Percentiles rank a stretch among this genome's conserved stretches.
Evolutionary conservation across 2,113 vertebrate genomes (phyloP).

Genomic region (Empidonax traillii): DNA sequence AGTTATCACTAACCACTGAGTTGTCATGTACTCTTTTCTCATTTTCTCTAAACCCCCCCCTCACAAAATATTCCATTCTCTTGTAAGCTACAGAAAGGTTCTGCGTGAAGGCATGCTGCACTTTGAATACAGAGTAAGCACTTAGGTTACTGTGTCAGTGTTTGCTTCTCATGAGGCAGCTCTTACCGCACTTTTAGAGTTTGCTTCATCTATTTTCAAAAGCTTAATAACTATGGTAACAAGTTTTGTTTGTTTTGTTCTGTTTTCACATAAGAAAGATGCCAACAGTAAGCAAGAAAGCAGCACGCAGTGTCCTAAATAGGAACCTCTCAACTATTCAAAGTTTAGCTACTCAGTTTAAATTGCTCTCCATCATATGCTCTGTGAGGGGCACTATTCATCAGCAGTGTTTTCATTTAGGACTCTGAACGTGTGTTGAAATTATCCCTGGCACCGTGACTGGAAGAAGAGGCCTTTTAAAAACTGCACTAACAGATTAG

Average conservation of each 20-base stretch:
- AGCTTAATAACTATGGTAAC: neutral
- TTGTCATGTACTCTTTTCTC: neutral
- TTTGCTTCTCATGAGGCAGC: neutral
- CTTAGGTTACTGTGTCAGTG: neutral
- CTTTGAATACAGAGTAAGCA: neutral
- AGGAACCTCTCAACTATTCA: neutral
- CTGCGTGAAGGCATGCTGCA: neutral
- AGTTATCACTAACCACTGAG: neutral
- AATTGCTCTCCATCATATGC: neutral
- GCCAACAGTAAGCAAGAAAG: neutral
- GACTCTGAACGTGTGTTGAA: neutral
- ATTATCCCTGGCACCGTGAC: neutral
- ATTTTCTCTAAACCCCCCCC: neutral
- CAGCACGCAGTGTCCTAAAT: neutral
- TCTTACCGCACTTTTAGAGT: neutral
- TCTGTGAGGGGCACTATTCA: neutral
- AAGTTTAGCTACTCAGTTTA: neutral
- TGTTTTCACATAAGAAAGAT: neutral
- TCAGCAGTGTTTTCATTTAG: neutral
- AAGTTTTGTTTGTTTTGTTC: neutral
- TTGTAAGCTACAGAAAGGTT: neutral
- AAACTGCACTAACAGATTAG: neutral
- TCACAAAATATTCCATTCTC: neutral
- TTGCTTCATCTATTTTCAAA: neutral
- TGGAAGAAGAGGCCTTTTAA: neutral